Conservation (phyloP, 2,113 vertebrate species). For the Dicrurus megarhynchus region DNA sequence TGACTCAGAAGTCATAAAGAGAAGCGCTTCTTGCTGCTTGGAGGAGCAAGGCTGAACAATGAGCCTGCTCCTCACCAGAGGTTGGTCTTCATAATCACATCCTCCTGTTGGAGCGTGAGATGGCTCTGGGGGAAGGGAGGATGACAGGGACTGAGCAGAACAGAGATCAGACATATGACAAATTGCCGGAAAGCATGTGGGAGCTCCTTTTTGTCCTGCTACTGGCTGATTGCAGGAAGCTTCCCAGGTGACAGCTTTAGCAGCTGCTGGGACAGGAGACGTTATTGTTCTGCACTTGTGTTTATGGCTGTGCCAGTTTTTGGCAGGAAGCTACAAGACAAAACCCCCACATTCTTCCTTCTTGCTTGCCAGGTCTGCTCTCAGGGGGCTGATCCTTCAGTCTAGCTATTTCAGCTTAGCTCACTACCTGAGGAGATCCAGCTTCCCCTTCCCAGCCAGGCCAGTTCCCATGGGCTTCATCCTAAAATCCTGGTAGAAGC, state of each 20-base stretch:
- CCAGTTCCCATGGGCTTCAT: neutral
- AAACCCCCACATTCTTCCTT: neutral
- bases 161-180: neutral
- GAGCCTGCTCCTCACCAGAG: neutral
- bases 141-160: neutral
- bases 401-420: neutral
- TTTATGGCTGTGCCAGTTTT: conserved; percentile 12
- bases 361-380: neutral
- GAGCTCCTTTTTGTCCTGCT: conserved; percentile 32
- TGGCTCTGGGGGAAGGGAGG: neutral
- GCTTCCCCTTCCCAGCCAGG: neutral
- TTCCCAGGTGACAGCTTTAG: conserved; percentile 46
- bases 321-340: conserved; percentile 41
- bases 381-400: neutral
- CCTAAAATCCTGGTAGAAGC: neutral
- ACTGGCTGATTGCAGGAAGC: conserved; percentile 46
- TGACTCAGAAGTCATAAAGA: neutral
- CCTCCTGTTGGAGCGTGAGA: neutral
- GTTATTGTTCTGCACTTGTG: neutral
- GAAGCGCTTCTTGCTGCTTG: neutral
- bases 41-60: conserved; percentile 16
- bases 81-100: conserved; percentile 13
- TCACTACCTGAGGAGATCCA: neutral
- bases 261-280: conserved; percentile 34
- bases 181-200: conserved; percentile 27